phyloP scores from a whole-genome alignment of 2,888 invertebrate species.

The Psylliodes chrysocephalus region DNA sequence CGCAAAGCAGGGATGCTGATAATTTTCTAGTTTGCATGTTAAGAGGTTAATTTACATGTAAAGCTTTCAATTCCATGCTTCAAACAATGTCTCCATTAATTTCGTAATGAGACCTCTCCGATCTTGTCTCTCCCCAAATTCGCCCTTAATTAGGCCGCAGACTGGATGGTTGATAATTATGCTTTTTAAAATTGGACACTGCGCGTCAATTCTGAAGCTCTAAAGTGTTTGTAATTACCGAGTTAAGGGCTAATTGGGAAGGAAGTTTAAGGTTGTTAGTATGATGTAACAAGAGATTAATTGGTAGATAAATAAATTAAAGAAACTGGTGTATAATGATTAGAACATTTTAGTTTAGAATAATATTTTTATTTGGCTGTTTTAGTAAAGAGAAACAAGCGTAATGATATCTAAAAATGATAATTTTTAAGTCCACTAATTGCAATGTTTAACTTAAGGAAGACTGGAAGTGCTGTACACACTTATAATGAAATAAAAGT shows the following conservation, averaged over 20 bases:
- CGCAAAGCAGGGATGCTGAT: constrained; percentile 56
- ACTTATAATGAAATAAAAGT: no score
- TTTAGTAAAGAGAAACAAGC: no score
- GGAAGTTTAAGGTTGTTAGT: constrained; percentile 17
- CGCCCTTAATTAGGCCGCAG: constrained; percentile 54
- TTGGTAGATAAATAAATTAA: constrained; percentile 16
- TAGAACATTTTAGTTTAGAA: no score
- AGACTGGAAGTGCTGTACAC: no score
- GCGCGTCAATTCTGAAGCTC: constrained; percentile 23
- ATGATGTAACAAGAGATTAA: constrained; percentile 15
- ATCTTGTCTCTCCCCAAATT: constrained; percentile 41
- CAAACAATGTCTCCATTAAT: constrained; percentile 65
- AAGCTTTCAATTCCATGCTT: constrained; percentile 59
- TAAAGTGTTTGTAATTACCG: constrained; percentile 28
- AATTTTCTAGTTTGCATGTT: constrained; percentile 64
- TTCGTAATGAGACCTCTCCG: constrained; percentile 59
- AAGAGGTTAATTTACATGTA: constrained; percentile 64
- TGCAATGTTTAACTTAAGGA: no score
- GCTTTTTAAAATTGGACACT: constrained; percentile 43
- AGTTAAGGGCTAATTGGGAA: constrained; percentile 27
- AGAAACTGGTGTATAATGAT: not conserved
- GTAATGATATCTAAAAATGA: no score
- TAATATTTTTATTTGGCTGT: no score
- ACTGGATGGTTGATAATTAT: constrained; percentile 53
- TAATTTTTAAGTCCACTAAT: no score